Conservation (phyloP, 2,888 invertebrate genomes). For the Drosophila barbarae region DNA sequence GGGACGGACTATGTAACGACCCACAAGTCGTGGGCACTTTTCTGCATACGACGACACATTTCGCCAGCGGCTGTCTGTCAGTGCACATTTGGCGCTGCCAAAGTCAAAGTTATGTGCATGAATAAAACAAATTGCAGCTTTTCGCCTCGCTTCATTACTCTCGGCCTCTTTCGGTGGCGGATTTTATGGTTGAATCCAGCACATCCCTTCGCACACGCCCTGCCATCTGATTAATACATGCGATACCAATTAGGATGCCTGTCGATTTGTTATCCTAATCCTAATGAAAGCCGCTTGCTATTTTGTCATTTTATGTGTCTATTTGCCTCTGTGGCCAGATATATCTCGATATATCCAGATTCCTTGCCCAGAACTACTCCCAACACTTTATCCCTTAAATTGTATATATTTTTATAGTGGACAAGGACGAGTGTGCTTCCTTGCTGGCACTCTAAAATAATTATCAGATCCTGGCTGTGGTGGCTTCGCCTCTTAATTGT, state of each 20-base stretch:
- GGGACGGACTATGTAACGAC: not conserved
- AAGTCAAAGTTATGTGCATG: constrained; percentile 33
- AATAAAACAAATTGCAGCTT: constrained; percentile 52
- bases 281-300: not conserved
- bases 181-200: constrained; percentile 3
- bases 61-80: constrained; percentile 12
- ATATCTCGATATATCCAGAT: too few species aligned
- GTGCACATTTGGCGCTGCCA: constrained; percentile 37
- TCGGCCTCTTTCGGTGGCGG: not conserved
- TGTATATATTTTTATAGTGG: not conserved
- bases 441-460: constrained; percentile 37
- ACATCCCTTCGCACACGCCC: not conserved
- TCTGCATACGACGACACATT: constrained; percentile 37
- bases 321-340: too few species aligned
- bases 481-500: constrained; percentile 41
- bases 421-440: not conserved
- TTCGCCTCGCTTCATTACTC: constrained; percentile 28
- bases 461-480: constrained; percentile 26
- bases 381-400: too few species aligned
- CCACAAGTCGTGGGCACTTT: constrained; percentile 6
- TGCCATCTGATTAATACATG: constrained; percentile 11
- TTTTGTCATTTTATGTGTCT: not conserved
- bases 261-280: constrained; percentile 15
- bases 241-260: constrained; percentile 12
- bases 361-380: too few species aligned